Evolutionary conservation across 1,140 invertebrate genomes (phyloP).

Genomic region (Aphelinus certus): DNA sequence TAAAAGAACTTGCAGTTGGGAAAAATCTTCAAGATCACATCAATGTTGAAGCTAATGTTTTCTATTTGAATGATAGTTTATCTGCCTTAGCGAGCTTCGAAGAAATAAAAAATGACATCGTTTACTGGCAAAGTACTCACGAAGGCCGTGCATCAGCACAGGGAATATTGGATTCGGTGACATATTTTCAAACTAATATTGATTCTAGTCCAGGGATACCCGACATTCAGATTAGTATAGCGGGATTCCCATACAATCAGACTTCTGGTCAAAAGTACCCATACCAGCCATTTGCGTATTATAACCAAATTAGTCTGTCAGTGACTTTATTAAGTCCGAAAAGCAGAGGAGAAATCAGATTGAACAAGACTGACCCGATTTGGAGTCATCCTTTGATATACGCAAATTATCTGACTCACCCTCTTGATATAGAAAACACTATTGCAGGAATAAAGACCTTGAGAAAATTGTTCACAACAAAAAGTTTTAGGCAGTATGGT

Average conservation of each 20-base stretch:
- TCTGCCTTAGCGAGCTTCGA: neutral
- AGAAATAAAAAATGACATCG: neutral
- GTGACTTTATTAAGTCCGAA: slow-evolving; percentile 76
- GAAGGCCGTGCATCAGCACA: too few species aligned
- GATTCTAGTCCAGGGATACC: too few species aligned
- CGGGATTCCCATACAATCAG: too few species aligned
- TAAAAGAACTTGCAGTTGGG: slow-evolving; percentile 4
- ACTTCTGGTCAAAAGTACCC: too few species aligned
- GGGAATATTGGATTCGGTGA: too few species aligned
- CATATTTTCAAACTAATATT: too few species aligned
- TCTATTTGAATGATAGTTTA: neutral
- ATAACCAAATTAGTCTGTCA: slow-evolving; percentile 43
- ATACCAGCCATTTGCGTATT: neutral
- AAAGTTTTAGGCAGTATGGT: slow-evolving; percentile 68
- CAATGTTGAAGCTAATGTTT: neutral
- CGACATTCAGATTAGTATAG: too few species aligned
- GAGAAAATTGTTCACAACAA: slow-evolving; percentile 68
- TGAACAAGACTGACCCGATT: slow-evolving; percentile 74
- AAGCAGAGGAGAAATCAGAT: slow-evolving; percentile 75
- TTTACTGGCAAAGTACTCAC: too few species aligned
- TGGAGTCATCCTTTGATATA: slow-evolving; percentile 77
- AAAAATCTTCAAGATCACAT: slow-evolving; percentile 12
- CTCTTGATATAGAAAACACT: slow-evolving; percentile 69
- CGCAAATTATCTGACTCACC: slow-evolving; percentile 79
- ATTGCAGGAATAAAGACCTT: slow-evolving; percentile 68